Conservation (phyloP, 2,888 invertebrate genomes). For the Buathra laborator region DNA sequence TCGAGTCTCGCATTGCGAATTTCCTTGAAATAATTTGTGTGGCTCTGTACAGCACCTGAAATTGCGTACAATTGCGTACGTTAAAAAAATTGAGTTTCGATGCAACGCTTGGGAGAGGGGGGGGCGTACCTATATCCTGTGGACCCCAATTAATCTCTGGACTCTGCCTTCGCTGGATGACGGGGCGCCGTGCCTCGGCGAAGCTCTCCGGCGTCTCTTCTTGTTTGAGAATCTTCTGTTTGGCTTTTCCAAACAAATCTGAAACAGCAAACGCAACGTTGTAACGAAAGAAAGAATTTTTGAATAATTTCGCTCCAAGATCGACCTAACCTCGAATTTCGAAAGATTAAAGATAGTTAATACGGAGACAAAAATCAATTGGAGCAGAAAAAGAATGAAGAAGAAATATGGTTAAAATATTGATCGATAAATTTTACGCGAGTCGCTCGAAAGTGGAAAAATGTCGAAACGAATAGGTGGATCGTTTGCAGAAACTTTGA, state of each 20-base stretch:
- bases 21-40: slow-evolving; percentile 92
- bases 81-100: too few species aligned
- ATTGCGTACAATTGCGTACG: slow-evolving; percentile 44
- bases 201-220: slow-evolving; percentile 86
- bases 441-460: not conserved
- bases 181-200: slow-evolving; percentile 65
- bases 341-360: not conserved
- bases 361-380: not conserved
- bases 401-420: not conserved
- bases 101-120: too few species aligned
- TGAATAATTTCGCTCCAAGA: not conserved
- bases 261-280: slow-evolving; percentile 61
- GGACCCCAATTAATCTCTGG: slow-evolving; percentile 86
- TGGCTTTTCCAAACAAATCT: slow-evolving; percentile 94
- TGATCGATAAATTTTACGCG: not conserved
- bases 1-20: slow-evolving; percentile 91
- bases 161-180: slow-evolving; percentile 61
- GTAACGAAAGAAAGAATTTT: not conserved
- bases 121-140: slow-evolving; percentile 88
- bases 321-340: not conserved
- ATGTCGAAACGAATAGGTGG: too few species aligned
- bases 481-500: not conserved
- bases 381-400: not conserved
- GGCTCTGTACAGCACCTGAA: slow-evolving; percentile 88
- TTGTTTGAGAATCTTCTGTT: slow-evolving; percentile 93